Base-by-base conservation (phyloP, 35 echinoderm and acorn worm genomes). In the Lytechinus pictus region DNA sequence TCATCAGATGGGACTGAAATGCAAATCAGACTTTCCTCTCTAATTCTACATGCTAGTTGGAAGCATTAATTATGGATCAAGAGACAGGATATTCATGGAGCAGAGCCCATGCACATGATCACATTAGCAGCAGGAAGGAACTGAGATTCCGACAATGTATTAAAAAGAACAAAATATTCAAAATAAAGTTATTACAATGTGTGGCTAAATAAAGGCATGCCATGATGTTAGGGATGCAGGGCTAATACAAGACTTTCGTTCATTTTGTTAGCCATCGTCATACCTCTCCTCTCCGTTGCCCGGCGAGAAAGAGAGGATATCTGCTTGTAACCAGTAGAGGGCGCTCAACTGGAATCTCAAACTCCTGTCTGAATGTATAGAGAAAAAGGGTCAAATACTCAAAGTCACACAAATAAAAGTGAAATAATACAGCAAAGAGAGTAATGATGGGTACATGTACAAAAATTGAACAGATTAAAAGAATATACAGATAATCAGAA, bases 201-300 rank as follows among this genome's bases (percentile, higher is more conserved):
- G 66, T 19, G 21, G 66, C 66, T 79, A 79, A 24, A 79, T 79
- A 79, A 79, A 79, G 16, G 66, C 66, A 79, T 79, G 66, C 66
- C 19, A 79, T 79, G 66, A 79, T 79, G 66, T 79, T 79, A 79
- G 66, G 66, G 66, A 24, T 79, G 19, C 66, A 79, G n/a, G 66
- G 66, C 66, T 79, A 79, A 24, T 24, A 79, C 66, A 79, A n/a
- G 66, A 79, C 61, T 16, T 79, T 79, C 14, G 66, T 79, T 79
- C 66, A 19, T 79, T 44, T 44, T 90, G 88, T 54, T 52, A 90
- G 88, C 88, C 88, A 53, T 89, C 88, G 14, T 89, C 87, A 52
- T 90, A 90, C 88, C 88, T 90, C 88, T 90, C 88, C 88, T 33
- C 88, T 90, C 88, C 88, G 66, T 79, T 79, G 88, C 88, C 88